Percentiles rank a stretch among this genome's conserved stretches.
Conservation (phyloP, 2,888 invertebrate species). For the Eupithecia tripunctaria region DNA sequence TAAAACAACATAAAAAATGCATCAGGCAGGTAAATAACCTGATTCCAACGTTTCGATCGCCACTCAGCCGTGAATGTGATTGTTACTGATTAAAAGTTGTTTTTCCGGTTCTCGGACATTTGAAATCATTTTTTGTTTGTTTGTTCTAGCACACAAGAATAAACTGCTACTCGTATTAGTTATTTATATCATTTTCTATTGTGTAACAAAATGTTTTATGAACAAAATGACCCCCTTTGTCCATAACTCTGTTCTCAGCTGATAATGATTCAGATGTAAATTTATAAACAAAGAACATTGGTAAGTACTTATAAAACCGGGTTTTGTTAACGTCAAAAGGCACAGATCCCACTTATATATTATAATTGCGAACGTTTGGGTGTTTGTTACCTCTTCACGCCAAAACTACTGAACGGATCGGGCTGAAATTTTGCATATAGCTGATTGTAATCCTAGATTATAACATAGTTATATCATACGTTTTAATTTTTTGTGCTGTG, state of each 20-base stretch:
- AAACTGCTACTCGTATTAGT: neutral
- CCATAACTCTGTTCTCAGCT: neutral
- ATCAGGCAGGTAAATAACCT: neutral
- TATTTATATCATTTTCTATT: neutral
- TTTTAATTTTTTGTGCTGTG: no score
- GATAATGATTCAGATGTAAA: neutral
- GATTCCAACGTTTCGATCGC: neutral
- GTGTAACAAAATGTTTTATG: neutral
- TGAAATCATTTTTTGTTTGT: neutral
- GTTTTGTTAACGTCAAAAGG: neutral
- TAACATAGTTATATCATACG: no score
- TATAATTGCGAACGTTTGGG: no score
- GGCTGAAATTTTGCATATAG: no score
- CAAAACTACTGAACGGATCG: no score
- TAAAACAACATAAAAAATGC: neutral
- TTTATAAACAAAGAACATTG: neutral
- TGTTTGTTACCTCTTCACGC: no score
- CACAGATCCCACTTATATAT: neutral
- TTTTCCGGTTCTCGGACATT: neutral
- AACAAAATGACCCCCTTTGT: neutral
- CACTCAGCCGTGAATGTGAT: slow-evolving; percentile 3
- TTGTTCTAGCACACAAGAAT: neutral
- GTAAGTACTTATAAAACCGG: neutral
- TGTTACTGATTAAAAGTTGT: neutral
- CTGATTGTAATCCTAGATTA: no score